Percentiles rank a stretch among this genome's conserved stretches.
Evolutionary conservation across 2,888 invertebrate species (phyloP).

Genomic region (Cosmopolites sordidus): DNA sequence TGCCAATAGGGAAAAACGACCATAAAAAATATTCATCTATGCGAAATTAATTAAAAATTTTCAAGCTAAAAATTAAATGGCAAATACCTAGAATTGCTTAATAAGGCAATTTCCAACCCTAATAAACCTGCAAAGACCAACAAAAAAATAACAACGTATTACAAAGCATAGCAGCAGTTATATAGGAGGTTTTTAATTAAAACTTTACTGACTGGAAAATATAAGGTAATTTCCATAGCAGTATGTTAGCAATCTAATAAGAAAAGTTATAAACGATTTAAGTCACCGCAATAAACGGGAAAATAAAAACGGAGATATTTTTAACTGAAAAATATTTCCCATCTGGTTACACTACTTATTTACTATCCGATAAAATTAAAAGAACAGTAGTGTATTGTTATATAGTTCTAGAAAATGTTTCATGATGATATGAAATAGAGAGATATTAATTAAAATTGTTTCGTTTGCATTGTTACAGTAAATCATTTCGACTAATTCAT

Average conservation of each 20-base stretch:
- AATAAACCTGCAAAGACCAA: neutral
- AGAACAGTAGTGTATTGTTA: too few species aligned
- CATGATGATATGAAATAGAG: too few species aligned
- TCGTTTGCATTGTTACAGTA: too few species aligned
- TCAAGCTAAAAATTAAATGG: neutral
- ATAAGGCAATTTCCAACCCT: neutral
- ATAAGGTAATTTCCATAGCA: conserved; percentile 13
- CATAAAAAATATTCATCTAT: too few species aligned
- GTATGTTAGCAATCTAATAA: conserved; percentile 13
- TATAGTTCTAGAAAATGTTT: too few species aligned
- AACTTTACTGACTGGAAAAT: conserved; percentile 12
- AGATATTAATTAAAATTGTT: too few species aligned
- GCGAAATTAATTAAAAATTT: neutral
- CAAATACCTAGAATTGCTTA: neutral
- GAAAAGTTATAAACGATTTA: conserved; percentile 7
- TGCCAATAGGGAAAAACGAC: too few species aligned
- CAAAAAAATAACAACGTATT: conserved; percentile 2
- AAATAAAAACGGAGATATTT: too few species aligned
- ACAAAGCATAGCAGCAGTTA: conserved; percentile 1
- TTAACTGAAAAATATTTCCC: too few species aligned
- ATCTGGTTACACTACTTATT: too few species aligned
- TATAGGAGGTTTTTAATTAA: conserved; percentile 13
- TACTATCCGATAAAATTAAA: too few species aligned
- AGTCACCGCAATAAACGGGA: neutral
- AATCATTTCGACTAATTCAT: too few species aligned